Conservation (phyloP, 92 coral and sea anemone species). For the Anthopleura xanthogrammica region DNA sequence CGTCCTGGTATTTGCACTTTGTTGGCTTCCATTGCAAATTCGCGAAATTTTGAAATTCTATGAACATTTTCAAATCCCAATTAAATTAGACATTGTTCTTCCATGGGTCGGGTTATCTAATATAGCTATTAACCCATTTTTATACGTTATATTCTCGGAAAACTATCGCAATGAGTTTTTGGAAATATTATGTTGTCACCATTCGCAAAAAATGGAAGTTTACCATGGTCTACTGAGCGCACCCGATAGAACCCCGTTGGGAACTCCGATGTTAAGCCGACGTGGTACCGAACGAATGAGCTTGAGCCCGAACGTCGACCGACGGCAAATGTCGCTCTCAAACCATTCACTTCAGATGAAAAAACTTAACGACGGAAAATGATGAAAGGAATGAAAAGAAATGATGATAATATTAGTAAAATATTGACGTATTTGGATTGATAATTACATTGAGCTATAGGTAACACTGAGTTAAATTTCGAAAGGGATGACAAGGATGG, state of each 20-base stretch:
- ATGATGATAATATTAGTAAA: neutral
- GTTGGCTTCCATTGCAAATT: constrained; percentile 79
- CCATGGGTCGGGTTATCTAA: constrained; percentile 74
- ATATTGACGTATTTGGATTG: too few relatives aligned
- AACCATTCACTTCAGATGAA: constrained; percentile 6
- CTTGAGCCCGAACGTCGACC: constrained; percentile 3
- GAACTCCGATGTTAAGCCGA: constrained; percentile 50
- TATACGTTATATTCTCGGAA: constrained; percentile 77
- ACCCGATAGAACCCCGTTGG: constrained; percentile 47
- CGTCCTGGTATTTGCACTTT: constrained; percentile 76
- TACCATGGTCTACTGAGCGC: constrained; percentile 40
- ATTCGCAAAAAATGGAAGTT: constrained; percentile 35
- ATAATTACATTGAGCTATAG: too few relatives aligned
- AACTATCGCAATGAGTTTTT: constrained; percentile 77
- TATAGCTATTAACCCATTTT: constrained; percentile 71
- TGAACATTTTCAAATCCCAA: constrained; percentile 28
- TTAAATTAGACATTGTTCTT: constrained; percentile 43
- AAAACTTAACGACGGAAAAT: neutral
- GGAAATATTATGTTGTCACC: constrained; percentile 53
- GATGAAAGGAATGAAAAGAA: neutral
- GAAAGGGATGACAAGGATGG: too few relatives aligned
- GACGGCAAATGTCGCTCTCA: constrained; percentile 11
- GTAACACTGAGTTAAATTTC: too few relatives aligned
- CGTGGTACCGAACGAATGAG: constrained; percentile 16
- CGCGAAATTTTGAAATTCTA: constrained; percentile 53